phyloP scores from a whole-genome alignment of 2,113 vertebrate genomes.

The Rhadina sibilatrix region DNA sequence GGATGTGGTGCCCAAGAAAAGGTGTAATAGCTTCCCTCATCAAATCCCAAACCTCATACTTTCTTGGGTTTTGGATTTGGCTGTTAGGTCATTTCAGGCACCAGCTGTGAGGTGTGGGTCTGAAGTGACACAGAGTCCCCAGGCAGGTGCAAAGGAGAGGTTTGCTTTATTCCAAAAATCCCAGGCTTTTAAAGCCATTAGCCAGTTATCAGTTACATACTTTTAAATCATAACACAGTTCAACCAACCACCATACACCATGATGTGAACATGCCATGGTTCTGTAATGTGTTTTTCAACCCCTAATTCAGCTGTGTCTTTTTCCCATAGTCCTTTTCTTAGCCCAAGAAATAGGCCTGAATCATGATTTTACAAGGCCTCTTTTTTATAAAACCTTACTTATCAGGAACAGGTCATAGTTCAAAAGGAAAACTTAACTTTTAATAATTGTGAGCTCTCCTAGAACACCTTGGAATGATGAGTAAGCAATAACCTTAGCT shows the following conservation, averaged over 20 bases:
- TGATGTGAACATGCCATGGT: fast-evolving
- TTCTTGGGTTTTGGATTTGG: not conserved
- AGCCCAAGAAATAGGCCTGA: not conserved
- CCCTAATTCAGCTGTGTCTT: no score
- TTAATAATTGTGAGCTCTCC: not conserved
- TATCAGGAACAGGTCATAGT: not conserved
- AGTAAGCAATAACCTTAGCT: not conserved
- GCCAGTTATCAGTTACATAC: not conserved
- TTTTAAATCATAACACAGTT: not conserved
- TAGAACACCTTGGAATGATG: not conserved
- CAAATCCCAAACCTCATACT: not conserved
- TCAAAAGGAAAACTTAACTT: not conserved
- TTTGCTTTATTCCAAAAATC: not conserved
- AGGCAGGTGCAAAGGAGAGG: not conserved
- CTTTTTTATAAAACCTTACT: not conserved
- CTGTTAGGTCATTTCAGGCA: not conserved
- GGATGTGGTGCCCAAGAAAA: not conserved
- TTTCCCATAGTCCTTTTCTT: not conserved
- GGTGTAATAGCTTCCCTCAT: not conserved
- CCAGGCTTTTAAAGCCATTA: fast-evolving
- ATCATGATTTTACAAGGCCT: not conserved
- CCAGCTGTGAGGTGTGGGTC: not conserved
- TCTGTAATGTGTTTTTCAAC: not conserved
- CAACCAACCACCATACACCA: not conserved
- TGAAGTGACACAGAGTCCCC: not conserved